A percentile compares a stretch with the other conserved stretches of the same genome.
Evolutionary conservation across 2,797 vertebrate genomes (phyloP).

Genomic region (Triplophysa yarkandensis): DNA sequence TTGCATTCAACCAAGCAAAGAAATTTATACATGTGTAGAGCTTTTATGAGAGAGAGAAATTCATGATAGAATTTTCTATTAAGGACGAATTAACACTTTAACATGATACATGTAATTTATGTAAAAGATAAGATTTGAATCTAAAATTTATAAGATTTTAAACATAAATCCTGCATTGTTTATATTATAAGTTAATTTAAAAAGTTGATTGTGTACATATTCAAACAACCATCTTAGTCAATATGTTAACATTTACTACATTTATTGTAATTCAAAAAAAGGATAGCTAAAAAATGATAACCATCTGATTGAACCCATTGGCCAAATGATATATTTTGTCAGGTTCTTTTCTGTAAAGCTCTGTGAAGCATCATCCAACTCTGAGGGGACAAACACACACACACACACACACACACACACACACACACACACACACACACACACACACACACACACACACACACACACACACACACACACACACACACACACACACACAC

Average conservation of each 20-base stretch:
- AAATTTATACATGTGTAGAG: no score
- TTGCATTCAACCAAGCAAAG: no score
- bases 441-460: constrained; percentile 20
- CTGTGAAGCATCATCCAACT: constrained; percentile 51
- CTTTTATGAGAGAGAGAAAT: no score
- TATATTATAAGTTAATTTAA: no score
- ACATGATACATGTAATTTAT: no score
- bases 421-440: constrained; percentile 16
- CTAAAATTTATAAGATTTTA: no score
- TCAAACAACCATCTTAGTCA: no score
- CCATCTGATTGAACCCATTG: not conserved
- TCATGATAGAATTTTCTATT: no score
- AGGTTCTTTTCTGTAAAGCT: constrained; percentile 21
- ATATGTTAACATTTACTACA: not conserved
- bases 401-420: constrained; percentile 24
- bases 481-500: constrained; percentile 33
- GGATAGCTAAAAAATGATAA: not conserved
- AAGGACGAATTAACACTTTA: no score
- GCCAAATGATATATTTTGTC: not conserved
- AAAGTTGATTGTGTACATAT: no score
- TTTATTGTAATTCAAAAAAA: not conserved
- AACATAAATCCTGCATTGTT: no score
- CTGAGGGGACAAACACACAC: constrained; percentile 27
- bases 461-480: constrained; percentile 21
- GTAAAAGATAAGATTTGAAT: no score